A percentile compares a stretch with the other conserved stretches of the same genome.
phyloP scores from a whole-genome alignment of 2,113 vertebrate species.

The Brachyhypopomus occidentalis region DNA sequence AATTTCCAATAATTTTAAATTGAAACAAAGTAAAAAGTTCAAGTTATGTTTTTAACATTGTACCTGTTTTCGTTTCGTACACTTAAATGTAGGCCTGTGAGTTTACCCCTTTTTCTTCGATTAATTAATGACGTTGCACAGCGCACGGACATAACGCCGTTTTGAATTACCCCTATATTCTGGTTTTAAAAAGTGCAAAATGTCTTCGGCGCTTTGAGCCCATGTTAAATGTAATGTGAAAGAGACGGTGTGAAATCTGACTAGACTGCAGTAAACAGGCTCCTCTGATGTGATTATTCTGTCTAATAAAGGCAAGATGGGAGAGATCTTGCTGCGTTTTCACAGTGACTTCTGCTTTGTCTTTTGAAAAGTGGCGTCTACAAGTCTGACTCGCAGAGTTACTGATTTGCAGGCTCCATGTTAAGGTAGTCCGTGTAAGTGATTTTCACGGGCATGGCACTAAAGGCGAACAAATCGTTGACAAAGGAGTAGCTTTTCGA shows the following conservation, averaged over 20 bases:
- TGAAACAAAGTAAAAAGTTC: too few species aligned
- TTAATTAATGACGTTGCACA: neutral
- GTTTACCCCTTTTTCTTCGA: neutral
- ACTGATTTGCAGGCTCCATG: constrained; percentile 96
- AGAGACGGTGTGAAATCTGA: constrained; percentile 72
- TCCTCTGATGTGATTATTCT: constrained; percentile 72
- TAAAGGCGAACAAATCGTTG: constrained; percentile 99
- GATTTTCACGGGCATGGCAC: constrained; percentile 94
- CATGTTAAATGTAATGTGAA: constrained; percentile 48
- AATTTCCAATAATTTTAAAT: too few species aligned
- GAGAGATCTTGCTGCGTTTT: constrained; percentile 74
- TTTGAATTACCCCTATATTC: too few species aligned
- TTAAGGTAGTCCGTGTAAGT: constrained; percentile 95
- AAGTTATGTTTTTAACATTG: too few species aligned
- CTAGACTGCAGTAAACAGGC: constrained; percentile 70
- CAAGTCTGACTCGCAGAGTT: constrained; percentile 95
- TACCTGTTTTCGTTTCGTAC: too few species aligned
- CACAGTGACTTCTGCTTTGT: constrained; percentile 83
- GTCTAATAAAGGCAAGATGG: constrained; percentile 69
- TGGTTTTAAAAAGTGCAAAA: neutral
- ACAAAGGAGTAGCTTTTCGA: constrained; percentile 94
- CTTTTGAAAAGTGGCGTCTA: constrained; percentile 91
- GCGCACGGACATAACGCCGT: neutral
- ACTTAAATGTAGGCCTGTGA: too few species aligned
- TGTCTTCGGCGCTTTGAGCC: constrained; percentile 25